Evolutionary conservation across 92 coral and sea anemone species (phyloP).

Genomic region (Epizoanthus stellaris): DNA sequence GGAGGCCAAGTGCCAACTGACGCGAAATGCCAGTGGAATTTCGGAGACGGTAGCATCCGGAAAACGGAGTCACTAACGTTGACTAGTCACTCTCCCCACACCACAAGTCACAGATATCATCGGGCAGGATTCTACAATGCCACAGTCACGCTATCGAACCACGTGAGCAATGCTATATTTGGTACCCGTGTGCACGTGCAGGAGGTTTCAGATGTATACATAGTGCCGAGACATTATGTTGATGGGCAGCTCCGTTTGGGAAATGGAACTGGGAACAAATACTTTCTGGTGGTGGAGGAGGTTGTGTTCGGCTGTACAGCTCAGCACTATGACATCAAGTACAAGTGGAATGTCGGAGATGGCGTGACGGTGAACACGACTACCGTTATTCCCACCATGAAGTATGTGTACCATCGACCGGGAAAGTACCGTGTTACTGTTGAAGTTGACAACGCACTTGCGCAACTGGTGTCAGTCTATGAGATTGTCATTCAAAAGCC

Average conservation of each 20-base stretch:
- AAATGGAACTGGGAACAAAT: constrained; percentile 60
- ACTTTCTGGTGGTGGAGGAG: constrained; percentile 58
- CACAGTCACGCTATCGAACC: constrained; percentile 82
- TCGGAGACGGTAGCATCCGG: constrained; percentile 64
- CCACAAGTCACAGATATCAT: constrained; percentile 54
- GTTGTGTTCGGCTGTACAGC: constrained; percentile 64
- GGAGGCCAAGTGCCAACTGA: constrained; percentile 73
- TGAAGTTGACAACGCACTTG: constrained; percentile 62
- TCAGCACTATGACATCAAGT: constrained; percentile 71
- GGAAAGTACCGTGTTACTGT: constrained; percentile 63
- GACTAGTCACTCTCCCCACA: constrained; percentile 36
- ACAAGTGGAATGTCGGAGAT: constrained; percentile 82
- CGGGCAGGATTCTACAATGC: constrained; percentile 62
- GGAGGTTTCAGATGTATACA: constrained; percentile 41
- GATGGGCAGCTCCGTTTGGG: constrained; percentile 62
- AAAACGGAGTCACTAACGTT: constrained; percentile 44
- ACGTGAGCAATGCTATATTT: constrained; percentile 72
- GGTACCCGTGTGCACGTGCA: constrained; percentile 59
- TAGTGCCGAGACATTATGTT: constrained; percentile 44
- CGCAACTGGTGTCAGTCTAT: constrained; percentile 52
- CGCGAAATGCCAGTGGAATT: constrained; percentile 70
- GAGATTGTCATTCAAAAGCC: constrained; percentile 60
- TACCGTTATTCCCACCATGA: constrained; percentile 39
- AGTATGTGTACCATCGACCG: constrained; percentile 51
- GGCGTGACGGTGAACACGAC: constrained; percentile 53